Evolutionary conservation across 2,797 vertebrate species (phyloP).

Genomic region (Alectoris magna): DNA sequence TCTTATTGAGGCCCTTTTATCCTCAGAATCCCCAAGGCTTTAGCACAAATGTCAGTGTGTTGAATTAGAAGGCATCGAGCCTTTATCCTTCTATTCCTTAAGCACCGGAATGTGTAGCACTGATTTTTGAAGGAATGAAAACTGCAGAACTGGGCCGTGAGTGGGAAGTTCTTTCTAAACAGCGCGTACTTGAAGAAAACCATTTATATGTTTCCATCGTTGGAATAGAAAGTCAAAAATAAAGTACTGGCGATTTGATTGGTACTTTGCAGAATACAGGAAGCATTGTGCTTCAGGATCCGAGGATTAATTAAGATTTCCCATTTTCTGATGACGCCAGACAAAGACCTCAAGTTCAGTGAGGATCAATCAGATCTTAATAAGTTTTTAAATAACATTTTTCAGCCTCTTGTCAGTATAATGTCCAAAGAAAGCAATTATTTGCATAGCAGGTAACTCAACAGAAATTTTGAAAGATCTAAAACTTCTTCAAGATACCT

Average conservation of each 20-base stretch:
- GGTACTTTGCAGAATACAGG: background rate
- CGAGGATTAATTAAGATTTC: background rate
- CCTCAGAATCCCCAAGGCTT: background rate
- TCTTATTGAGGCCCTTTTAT: background rate
- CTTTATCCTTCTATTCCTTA: background rate
- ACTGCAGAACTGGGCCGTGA: background rate
- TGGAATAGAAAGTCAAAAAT: background rate
- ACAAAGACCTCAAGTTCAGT: background rate
- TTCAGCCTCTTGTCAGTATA: background rate
- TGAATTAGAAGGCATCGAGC: background rate
- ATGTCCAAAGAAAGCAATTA: background rate
- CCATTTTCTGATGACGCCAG: background rate
- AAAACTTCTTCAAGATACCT: slow-evolving; percentile 1
- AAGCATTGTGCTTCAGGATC: background rate
- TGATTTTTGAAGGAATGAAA: background rate
- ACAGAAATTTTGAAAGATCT: slow-evolving; percentile 4
- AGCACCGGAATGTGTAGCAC: background rate
- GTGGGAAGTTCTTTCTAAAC: background rate
- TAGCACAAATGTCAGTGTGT: background rate
- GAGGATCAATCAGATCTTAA: background rate
- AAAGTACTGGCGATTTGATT: background rate
- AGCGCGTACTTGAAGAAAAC: background rate
- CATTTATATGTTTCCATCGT: background rate
- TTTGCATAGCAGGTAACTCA: background rate
- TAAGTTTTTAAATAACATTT: background rate